These are phyloP conservation scores for Habrosyne pyritoides DNA, from an alignment of 2,888 invertebrate species.

Conservation along the genomic window DNA sequence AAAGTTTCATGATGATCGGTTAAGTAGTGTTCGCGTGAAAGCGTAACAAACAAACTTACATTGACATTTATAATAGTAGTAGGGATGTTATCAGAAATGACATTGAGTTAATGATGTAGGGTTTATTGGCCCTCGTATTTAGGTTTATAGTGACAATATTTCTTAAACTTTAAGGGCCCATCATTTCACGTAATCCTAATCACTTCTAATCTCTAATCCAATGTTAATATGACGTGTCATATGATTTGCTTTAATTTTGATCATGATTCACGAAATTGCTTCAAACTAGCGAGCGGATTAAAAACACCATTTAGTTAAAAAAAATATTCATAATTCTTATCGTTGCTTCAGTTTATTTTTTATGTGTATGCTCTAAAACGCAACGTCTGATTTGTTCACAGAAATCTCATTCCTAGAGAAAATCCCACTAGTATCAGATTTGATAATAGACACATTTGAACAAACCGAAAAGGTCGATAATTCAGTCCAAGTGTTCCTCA, in stretches of 20 bases:
- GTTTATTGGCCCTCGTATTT: neutral
- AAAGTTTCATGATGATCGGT: no score
- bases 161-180: neutral
- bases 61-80: no score
- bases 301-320: no score
- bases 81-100: neutral
- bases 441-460: constrained; percentile 54
- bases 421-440: constrained; percentile 53
- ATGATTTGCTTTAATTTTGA: neutral
- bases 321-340: no score
- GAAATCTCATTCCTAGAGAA: constrained; percentile 52
- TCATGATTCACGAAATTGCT: neutral
- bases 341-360: no score
- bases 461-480: constrained; percentile 50
- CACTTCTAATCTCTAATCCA: neutral
- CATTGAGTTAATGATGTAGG: neutral
- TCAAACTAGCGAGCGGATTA: no score
- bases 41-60: no score
- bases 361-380: neutral
- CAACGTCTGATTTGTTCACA: constrained; percentile 29
- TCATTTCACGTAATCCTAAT: neutral
- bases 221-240: neutral
- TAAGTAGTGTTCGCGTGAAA: no score
- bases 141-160: neutral
- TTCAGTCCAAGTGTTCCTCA: constrained; percentile 83